A percentile compares a stretch with the other conserved stretches of the same genome.
These are phyloP conservation scores for Cotesia typhae DNA, from an alignment of 1,140 invertebrate genomes.

Conservation along the genomic window DNA sequence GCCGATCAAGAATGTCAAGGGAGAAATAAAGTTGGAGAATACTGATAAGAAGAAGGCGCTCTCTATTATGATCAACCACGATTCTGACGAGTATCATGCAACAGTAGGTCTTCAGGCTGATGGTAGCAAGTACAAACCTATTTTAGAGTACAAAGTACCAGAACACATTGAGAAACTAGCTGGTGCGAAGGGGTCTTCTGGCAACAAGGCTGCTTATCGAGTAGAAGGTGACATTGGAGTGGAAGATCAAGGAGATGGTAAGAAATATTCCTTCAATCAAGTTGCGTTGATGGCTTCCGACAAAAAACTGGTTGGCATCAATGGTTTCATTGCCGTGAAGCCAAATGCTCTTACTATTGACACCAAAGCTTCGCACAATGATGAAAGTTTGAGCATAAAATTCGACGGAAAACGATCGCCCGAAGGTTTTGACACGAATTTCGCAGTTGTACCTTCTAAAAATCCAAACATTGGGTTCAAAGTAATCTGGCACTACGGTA, in stretches of 20 bases:
- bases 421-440: slow-evolving; percentile 40
- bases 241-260: slow-evolving; percentile 59
- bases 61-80: slow-evolving; percentile 67
- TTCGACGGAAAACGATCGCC: slow-evolving; percentile 49
- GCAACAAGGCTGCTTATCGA: slow-evolving; percentile 55
- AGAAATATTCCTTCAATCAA: slow-evolving; percentile 70
- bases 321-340: slow-evolving; percentile 65
- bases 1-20: slow-evolving; percentile 67
- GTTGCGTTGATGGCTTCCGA: slow-evolving; percentile 65
- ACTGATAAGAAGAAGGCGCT: slow-evolving; percentile 68
- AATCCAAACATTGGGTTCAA: slow-evolving; percentile 72
- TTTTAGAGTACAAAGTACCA: slow-evolving; percentile 74
- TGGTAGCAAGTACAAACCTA: slow-evolving; percentile 72
- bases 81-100: slow-evolving; percentile 69
- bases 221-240: slow-evolving; percentile 69
- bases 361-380: slow-evolving; percentile 65
- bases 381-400: slow-evolving; percentile 63
- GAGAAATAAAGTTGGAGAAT: slow-evolving; percentile 67
- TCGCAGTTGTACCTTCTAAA: slow-evolving; percentile 50
- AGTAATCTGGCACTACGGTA: slow-evolving; percentile 62
- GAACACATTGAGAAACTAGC: slow-evolving; percentile 62
- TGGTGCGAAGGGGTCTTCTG: slow-evolving; percentile 46
- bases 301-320: slow-evolving; percentile 61
- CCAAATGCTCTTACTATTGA: slow-evolving; percentile 62
- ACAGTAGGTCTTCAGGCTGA: slow-evolving; percentile 71